These are phyloP conservation scores for Ictalurus punctatus DNA, from an alignment of 2,113 vertebrate species.

Conservation along the genomic window DNA sequence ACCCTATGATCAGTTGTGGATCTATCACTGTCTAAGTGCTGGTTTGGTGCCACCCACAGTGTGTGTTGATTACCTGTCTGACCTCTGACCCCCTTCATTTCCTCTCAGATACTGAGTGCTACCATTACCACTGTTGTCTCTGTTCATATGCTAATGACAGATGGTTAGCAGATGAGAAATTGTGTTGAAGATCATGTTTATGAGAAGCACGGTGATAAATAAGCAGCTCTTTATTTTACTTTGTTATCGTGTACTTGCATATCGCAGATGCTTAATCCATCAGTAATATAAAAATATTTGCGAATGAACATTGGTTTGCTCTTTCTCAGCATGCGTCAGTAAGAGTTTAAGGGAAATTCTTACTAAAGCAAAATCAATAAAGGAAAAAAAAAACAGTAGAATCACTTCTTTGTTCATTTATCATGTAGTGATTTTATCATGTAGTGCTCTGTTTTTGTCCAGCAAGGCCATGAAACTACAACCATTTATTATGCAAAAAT, in stretches of 20 bases:
- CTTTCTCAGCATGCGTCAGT: not conserved
- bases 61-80: slow-evolving; percentile 43
- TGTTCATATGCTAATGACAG: slow-evolving; percentile 26
- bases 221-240: not conserved
- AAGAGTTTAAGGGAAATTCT: not conserved
- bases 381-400: not conserved
- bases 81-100: slow-evolving; percentile 13
- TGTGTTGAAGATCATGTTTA: not conserved
- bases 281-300: not conserved
- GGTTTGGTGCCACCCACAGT: not conserved
- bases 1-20: slow-evolving; percentile 29
- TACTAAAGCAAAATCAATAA: not conserved
- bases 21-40: slow-evolving; percentile 20
- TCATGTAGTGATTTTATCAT: slow-evolving; percentile 9
- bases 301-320: not conserved
- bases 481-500: slow-evolving; percentile 2
- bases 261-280: not conserved
- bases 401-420: not conserved
- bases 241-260: not conserved
- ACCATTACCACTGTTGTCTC: not conserved
- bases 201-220: not conserved
- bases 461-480: not conserved
- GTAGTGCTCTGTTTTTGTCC: not conserved
- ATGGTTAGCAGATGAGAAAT: not conserved
- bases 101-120: slow-evolving; percentile 17